Conservation (phyloP, 2,113 vertebrate genomes). For the Leptocoma aspasia region DNA sequence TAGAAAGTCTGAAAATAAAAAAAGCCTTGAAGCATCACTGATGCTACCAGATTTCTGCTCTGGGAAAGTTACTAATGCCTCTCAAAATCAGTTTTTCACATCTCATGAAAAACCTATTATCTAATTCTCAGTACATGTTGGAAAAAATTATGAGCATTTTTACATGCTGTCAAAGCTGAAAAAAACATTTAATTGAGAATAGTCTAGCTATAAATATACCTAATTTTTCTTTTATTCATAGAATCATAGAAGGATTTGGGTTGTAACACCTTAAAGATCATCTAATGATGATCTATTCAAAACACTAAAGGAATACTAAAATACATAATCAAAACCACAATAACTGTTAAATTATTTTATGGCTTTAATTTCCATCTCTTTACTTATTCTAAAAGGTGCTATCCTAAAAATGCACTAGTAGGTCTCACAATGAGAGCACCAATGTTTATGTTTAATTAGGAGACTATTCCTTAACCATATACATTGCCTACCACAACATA, state of each 20-base stretch:
- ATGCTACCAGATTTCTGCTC: background rate
- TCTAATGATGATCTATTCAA: background rate
- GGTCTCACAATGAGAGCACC: background rate
- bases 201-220: background rate
- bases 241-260: background rate
- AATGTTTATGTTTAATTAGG: background rate
- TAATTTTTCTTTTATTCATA: background rate
- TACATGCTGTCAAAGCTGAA: background rate
- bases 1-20: background rate
- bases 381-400: background rate
- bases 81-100: background rate
- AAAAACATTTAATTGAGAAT: background rate
- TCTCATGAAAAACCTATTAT: background rate
- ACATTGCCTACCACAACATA: background rate
- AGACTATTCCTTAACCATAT: background rate
- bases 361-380: background rate
- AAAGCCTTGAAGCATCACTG: background rate
- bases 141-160: background rate
- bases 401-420: background rate
- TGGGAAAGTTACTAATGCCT: background rate
- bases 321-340: background rate
- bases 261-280: background rate
- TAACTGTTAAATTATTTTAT: background rate
- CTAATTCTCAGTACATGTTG: background rate
- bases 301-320: background rate